Conservation (phyloP, 2,113 vertebrate species). For the Nanorana parkeri region DNA sequence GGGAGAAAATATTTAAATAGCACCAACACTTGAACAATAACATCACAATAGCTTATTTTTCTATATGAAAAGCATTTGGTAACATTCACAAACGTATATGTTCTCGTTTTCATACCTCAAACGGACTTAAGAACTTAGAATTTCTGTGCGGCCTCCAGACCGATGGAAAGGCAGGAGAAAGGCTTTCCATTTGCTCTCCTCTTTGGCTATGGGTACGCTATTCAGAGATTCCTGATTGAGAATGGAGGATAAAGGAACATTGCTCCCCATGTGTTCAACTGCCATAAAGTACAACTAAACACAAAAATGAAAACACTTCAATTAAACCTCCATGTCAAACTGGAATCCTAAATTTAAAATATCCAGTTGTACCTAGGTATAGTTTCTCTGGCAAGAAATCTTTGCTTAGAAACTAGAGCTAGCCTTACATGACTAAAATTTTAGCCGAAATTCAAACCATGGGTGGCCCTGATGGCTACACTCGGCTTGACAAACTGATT, state of each 20-base stretch:
- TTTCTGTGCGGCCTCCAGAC: conserved; percentile 30
- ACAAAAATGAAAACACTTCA: conserved; percentile 21
- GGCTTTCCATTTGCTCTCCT: conserved; percentile 16
- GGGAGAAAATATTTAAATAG: not conserved
- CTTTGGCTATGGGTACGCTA: conserved; percentile 32
- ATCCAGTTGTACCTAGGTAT: too few species aligned
- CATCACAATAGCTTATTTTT: not conserved
- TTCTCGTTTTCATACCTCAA: conserved; percentile 15
- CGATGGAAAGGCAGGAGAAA: conserved; percentile 7
- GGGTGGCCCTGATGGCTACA: too few species aligned
- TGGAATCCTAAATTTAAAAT: not conserved
- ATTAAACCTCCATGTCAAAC: not conserved
- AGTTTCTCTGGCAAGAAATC: not conserved
- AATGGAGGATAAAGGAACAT: conserved; percentile 36
- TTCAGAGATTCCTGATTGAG: conserved; percentile 27
- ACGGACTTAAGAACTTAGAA: conserved; percentile 24
- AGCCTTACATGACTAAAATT: too few species aligned
- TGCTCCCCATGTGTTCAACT: conserved; percentile 25
- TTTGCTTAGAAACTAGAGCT: too few species aligned
- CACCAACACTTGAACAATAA: not conserved
- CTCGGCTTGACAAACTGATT: too few species aligned
- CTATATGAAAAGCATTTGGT: conserved; percentile 24
- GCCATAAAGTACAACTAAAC: conserved; percentile 37
- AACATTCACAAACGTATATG: conserved; percentile 30
- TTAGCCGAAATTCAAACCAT: too few species aligned